Evolutionary conservation across 1,140 invertebrate genomes (phyloP), one percentile per base, ranked within the genome.

Genomic region (Teleopsis dalmanni): DNA sequence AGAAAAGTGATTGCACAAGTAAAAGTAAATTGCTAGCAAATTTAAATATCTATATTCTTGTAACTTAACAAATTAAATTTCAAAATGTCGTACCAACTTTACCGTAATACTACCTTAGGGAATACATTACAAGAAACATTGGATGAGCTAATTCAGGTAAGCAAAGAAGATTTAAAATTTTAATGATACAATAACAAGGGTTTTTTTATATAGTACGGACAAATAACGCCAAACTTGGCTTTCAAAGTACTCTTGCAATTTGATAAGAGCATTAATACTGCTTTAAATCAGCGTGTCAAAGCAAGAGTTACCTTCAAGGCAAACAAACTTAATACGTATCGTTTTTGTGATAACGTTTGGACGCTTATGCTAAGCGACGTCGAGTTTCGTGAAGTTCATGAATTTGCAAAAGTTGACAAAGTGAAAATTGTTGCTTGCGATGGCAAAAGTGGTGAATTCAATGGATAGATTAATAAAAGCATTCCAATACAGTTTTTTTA

Each of bases 261-360:
- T 75, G 96, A 99, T 70, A 95, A 93, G 73, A 87, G 89, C 44
- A 97, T 99, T 51, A 99, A 98, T 70, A 85, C 83, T 63, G 92
- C 94, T 11, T 72, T 99, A 29, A 87, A 92, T n/a, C 89, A 82
- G 42, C 79, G 87, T 72, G 91, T 97, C 2, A 96, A 93, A 71
- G 91, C 90, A 34, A 80, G 91, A 62, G 78, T 97, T 45, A 91
- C 87, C 23, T 97, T 98, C 69, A 96, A 95, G 84, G 92, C 93
- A 55, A 91, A 89, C 27, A 96, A 96, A 79, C 75, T 99, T 51
- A 95, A 95, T 65, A 98, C 95, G 0, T 99, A 99, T 72, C 81
- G 96, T 60, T 99, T 98, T 76, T 99, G 96, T 81, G 96, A 99
- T 76, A 99, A 99, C 78, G 96, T 99, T 1, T 99, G 96, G 96